Conservation (phyloP, 2,797 vertebrate species). For the Coilia nasus region DNA sequence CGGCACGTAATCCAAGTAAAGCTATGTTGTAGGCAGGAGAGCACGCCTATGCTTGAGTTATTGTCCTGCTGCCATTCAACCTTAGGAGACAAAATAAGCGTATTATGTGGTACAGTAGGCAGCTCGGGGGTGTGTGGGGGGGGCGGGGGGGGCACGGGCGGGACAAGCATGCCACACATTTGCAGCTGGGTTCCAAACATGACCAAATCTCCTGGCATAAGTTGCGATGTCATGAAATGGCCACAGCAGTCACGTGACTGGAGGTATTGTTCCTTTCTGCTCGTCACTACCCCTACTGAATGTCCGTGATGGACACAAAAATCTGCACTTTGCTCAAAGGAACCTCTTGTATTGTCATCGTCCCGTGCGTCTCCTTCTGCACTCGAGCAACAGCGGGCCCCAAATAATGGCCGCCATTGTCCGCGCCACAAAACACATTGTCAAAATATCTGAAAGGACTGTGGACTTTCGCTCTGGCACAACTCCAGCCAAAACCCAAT, state of each 20-base stretch:
- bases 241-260: not conserved
- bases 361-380: slow-evolving; percentile 17
- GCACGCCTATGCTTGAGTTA: not conserved
- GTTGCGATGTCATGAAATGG: slow-evolving; percentile 15
- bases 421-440: slow-evolving; percentile 51
- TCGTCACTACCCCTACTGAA: slow-evolving; percentile 14
- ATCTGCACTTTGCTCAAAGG: not conserved
- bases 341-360: slow-evolving; percentile 13
- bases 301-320: slow-evolving; percentile 10
- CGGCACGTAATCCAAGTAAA: not conserved
- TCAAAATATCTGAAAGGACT: slow-evolving; percentile 61
- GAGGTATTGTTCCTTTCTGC: not conserved
- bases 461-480: slow-evolving; percentile 55
- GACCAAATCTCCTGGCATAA: slow-evolving; percentile 4
- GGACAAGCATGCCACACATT: not conserved
- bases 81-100: not conserved
- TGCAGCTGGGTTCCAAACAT: not conserved
- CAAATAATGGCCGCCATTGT: slow-evolving; percentile 63
- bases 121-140: not conserved
- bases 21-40: not conserved
- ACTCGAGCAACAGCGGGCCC: slow-evolving; percentile 44
- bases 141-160: too few relatives aligned
- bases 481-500: slow-evolving; percentile 65
- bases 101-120: not conserved
- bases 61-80: not conserved